phyloP scores from a whole-genome alignment of 2,797 vertebrate species.

The Myotis planiceps region DNA sequence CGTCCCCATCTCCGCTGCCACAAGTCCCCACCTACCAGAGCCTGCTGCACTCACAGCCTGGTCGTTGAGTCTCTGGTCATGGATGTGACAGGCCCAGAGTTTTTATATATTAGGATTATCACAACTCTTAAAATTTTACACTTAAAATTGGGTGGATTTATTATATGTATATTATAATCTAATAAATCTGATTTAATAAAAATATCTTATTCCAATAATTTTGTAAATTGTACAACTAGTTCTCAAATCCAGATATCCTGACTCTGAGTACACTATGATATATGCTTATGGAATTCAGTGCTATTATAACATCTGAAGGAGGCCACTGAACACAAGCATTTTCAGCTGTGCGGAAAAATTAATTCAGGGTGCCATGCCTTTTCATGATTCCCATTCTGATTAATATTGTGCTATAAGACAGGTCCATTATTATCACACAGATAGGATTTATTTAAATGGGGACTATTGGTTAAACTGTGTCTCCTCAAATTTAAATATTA shows the following conservation, averaged over 20 bases:
- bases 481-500: background rate
- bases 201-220: background rate
- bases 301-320: background rate
- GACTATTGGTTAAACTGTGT: background rate
- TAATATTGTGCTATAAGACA: background rate
- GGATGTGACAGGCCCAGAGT: too few relatives aligned
- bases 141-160: background rate
- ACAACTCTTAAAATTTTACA: background rate
- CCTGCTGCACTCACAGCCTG: too few relatives aligned
- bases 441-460: background rate
- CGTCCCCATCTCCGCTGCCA: too few relatives aligned
- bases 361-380: background rate
- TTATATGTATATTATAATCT: background rate
- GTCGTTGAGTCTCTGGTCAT: too few relatives aligned
- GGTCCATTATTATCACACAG: background rate
- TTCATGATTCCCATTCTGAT: background rate
- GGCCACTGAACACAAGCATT: background rate
- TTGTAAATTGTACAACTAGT: background rate
- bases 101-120: too few relatives aligned
- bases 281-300: background rate
- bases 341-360: background rate
- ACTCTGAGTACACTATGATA: background rate
- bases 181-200: background rate
- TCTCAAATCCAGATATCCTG: background rate
- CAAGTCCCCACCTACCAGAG: too few relatives aligned